Evolutionary conservation across 2,888 invertebrate species (phyloP).

Genomic region (Conistra vaccinii): DNA sequence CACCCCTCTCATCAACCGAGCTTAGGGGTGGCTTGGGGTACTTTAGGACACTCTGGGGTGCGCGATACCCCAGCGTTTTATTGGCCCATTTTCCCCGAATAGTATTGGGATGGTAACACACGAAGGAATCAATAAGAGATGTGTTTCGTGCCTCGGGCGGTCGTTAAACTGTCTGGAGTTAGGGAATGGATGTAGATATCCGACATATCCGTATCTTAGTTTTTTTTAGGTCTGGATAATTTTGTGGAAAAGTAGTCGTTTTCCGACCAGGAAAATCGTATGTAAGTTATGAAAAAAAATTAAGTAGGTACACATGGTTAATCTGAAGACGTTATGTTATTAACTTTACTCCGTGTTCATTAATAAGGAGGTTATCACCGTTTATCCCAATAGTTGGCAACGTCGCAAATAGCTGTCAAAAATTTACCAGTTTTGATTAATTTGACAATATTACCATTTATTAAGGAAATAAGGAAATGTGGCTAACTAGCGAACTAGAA

Average conservation of each 20-base stretch:
- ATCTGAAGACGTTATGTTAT: background rate
- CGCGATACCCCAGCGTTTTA: conserved; percentile 41
- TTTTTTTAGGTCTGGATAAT: background rate
- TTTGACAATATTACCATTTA: no score
- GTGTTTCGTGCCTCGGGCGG: conserved; percentile 7
- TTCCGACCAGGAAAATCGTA: background rate
- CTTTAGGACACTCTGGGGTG: conserved; percentile 49
- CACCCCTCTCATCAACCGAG: conserved; percentile 49
- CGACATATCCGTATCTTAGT: background rate
- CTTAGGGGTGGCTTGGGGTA: conserved; percentile 39
- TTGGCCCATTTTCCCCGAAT: conserved; percentile 31
- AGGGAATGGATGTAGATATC: background rate
- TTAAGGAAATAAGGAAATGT: no score
- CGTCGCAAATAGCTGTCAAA: no score
- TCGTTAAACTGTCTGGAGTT: conserved; percentile 30
- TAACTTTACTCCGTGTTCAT: background rate
- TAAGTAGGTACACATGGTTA: no score
- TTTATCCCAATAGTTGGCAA: no score
- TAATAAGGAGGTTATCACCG: background rate
- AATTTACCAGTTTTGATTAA: no score
- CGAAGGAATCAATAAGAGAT: conserved; percentile 49
- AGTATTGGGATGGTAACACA: conserved; percentile 43
- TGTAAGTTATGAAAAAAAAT: no score
- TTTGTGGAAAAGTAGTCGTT: background rate
- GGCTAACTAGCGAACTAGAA: no score